Evolutionary conservation across 2,888 invertebrate species (phyloP), one percentile per base, ranked within the genome.

Genomic region (Agrotis clavis): DNA sequence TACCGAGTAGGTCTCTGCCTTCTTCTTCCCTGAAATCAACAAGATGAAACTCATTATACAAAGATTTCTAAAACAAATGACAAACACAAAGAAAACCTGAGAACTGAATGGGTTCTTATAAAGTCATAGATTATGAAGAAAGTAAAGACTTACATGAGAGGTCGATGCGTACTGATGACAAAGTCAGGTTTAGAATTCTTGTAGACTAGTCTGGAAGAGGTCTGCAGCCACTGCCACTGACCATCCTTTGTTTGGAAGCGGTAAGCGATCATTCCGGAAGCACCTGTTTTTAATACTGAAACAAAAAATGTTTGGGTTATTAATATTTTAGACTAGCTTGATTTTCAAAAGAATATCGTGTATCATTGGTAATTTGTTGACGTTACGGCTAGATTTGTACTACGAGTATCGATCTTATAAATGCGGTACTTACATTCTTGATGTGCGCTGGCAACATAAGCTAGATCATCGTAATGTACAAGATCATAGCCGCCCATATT

Each of bases 141-240:
- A n/a, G 11, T 16, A 13, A 9, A 11, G 0, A 97, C 98, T 97
- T 95, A 99, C 99, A 99, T 99, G 62, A 99, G 97, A 77, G 99
- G 99, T 82, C 99, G 97, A 96, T 99, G 99, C 57, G 99, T 99
- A 94, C 99, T 99, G 88, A 99, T 99, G 82, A 99, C 99, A 93
- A 99, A 99, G 93, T 99, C 99, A 0, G 99, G 99, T 94, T 99
- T 99, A 82, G 99, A 99, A 95, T 99, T 99, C 96, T 99, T 99
- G 96, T 99, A 99, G 86, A 99, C 99, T 85, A 99, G 97, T 84
- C 99, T 97, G 18, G 99, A 99, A 87, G 97, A 97, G 25, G 99
- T 99, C 96, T 99, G 99, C 75, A 99, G 97, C 99, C 99, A 99
- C 94, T 99, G 98, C 99, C 99, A 99, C 89, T 98, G 98, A 11